These are phyloP conservation scores for Luscinia megarhynchos DNA, from an alignment of 2,797 vertebrate species.

Conservation along the genomic window DNA sequence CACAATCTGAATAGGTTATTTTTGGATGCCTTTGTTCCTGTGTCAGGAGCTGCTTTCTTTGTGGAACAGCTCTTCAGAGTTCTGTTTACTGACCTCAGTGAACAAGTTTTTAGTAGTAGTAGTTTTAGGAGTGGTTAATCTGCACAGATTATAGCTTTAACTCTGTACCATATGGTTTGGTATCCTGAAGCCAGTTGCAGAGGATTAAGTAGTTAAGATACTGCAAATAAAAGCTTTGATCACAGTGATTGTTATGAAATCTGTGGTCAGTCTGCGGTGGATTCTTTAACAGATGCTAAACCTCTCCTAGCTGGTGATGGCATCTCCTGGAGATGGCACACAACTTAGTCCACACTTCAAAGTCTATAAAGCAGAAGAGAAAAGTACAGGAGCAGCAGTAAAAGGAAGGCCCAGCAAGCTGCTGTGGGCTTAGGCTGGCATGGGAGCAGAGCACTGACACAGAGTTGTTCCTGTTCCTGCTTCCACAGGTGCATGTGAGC, in stretches of 20 bases:
- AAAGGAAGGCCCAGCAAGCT: not conserved
- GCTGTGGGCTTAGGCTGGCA: not conserved
- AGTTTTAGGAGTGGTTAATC: conserved; percentile 21
- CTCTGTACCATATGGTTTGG: conserved; percentile 10
- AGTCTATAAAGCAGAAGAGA: not conserved
- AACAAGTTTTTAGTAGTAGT: not conserved
- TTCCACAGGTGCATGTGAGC: conserved; percentile 87
- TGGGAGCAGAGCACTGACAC: not conserved
- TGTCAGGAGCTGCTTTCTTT: not conserved
- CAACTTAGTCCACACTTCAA: not conserved
- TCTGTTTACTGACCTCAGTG: conserved; percentile 11
- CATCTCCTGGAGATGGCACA: not conserved
- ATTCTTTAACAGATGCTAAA: not conserved
- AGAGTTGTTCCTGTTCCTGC: not conserved
- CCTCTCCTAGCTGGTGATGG: not conserved
- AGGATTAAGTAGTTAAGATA: conserved; percentile 25
- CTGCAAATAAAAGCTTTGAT: conserved; percentile 16
- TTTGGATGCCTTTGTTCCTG: conserved; percentile 28
- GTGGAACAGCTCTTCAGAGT: not conserved
- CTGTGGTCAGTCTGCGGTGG: not conserved
- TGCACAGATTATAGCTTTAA: conserved; percentile 11
- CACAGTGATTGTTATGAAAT: not conserved
- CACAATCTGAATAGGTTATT: conserved; percentile 39
- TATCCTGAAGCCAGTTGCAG: conserved; percentile 24
- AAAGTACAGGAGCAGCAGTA: not conserved